Evolutionary conservation across 2,888 invertebrate genomes (phyloP).

Genomic region (Cryptops parisi): DNA sequence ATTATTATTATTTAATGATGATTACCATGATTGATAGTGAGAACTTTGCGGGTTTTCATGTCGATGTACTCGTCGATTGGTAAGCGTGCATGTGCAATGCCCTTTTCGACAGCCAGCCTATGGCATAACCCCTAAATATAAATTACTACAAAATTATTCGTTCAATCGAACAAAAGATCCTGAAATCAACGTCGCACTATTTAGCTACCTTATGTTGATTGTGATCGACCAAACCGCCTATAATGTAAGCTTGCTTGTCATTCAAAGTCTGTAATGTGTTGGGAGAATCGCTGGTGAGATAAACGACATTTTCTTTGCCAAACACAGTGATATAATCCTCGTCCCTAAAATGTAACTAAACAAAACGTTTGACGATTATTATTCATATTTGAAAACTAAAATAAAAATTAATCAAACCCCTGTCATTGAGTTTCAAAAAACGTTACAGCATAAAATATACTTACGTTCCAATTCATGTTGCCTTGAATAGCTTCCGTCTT

Average conservation of each 20-base stretch:
- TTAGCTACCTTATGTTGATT: slow-evolving; percentile 69
- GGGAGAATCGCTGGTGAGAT: slow-evolving; percentile 86
- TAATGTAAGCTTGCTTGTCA: slow-evolving; percentile 69
- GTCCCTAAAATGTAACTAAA: slow-evolving; percentile 52
- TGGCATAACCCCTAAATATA: slow-evolving; percentile 60
- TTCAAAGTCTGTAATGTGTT: slow-evolving; percentile 58
- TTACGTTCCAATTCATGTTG: slow-evolving; percentile 82
- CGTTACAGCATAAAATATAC: slow-evolving; percentile 27
- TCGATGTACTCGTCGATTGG: slow-evolving; percentile 79
- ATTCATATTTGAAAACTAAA: slow-evolving; percentile 52
- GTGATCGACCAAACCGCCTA: slow-evolving; percentile 96
- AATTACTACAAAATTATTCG: slow-evolving; percentile 18
- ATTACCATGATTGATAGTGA: slow-evolving; percentile 88
- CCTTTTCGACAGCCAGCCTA: slow-evolving; percentile 59
- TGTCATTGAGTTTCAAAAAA: slow-evolving; percentile 12
- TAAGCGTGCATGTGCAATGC: slow-evolving; percentile 63
- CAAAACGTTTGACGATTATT: slow-evolving; percentile 23
- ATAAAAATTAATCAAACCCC: slow-evolving; percentile 27
- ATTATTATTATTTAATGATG: no score
- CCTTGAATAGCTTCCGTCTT: slow-evolving; percentile 70
- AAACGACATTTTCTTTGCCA: slow-evolving; percentile 62
- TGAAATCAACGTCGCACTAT: background rate
- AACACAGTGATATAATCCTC: slow-evolving; percentile 54
- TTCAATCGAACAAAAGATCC: background rate
- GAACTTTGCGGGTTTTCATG: slow-evolving; percentile 82